Percentiles rank a stretch among this genome's conserved stretches.
Conservation (phyloP, 2,113 vertebrate genomes). For the Epinephelus cyanopodus region DNA sequence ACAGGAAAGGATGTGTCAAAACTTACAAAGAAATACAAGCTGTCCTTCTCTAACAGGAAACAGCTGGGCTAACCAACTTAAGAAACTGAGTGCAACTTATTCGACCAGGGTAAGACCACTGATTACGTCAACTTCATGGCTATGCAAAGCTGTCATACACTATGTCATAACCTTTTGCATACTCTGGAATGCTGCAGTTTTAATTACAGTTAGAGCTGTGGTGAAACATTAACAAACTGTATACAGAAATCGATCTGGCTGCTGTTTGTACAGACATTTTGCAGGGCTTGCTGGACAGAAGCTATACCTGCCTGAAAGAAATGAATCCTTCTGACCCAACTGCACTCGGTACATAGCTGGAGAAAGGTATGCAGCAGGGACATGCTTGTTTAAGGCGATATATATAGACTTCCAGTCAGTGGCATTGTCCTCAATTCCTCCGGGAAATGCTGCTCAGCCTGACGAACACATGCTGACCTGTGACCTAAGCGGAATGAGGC, state of each 20-base stretch:
- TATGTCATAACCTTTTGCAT: not conserved
- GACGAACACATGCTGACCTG: conserved; percentile 62
- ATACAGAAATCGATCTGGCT: not conserved
- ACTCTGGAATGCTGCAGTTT: not conserved
- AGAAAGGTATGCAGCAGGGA: not conserved
- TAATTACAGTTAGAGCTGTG: not conserved
- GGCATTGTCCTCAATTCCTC: conserved; percentile 14
- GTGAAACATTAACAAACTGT: conserved; percentile 27
- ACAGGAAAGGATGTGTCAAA: not conserved
- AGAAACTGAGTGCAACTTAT: not conserved
- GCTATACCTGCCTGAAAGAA: not conserved
- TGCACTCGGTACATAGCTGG: not conserved
- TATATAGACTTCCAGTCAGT: conserved; percentile 53
- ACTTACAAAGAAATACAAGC: not conserved
- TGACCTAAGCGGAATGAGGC: conserved; percentile 33
- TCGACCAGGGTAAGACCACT: not conserved
- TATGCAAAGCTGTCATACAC: not conserved
- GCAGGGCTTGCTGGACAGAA: no score
- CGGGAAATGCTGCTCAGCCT: conserved; percentile 39
- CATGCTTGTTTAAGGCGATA: conserved; percentile 21
- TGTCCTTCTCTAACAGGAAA: conserved; percentile 26
- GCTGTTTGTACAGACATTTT: not conserved
- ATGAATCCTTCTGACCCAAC: not conserved
- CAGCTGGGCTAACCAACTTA: conserved; percentile 14
- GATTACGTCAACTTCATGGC: not conserved